Percentiles rank a stretch among this genome's conserved stretches.
These are phyloP conservation scores for Neogale vison DNA, from an alignment of 2,113 vertebrate species.

Conservation along the genomic window DNA sequence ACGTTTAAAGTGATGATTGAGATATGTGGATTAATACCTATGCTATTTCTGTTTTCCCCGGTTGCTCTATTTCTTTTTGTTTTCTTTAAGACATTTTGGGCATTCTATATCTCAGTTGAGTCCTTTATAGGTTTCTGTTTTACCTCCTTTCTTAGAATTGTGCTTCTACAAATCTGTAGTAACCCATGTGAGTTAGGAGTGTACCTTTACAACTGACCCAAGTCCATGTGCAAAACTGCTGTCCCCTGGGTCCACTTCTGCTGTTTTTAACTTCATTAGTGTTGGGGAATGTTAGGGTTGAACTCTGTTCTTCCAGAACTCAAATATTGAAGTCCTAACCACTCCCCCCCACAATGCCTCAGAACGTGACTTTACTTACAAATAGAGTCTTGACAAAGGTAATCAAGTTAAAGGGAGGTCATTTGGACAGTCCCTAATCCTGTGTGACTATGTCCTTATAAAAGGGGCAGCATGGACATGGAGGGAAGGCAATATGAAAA, in stretches of 20 bases:
- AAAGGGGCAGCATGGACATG: background rate
- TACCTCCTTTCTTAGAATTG: background rate
- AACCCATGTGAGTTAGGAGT: background rate
- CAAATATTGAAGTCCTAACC: too few relatives aligned
- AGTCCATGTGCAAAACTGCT: accelerated
- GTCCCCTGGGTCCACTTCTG: background rate
- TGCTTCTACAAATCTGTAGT: background rate
- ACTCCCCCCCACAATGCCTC: background rate
- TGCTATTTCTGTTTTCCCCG: background rate
- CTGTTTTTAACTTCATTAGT: background rate
- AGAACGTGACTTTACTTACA: background rate
- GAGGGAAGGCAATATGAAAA: background rate
- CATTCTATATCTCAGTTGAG: background rate
- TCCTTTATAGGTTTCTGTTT: background rate
- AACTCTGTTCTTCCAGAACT: background rate
- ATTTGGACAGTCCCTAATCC: too few relatives aligned
- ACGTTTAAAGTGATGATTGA: background rate
- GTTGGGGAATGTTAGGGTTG: background rate
- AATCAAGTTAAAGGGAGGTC: background rate
- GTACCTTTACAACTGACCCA: background rate
- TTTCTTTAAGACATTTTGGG: background rate
- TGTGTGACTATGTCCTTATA: too few relatives aligned
- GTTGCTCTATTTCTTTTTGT: background rate
- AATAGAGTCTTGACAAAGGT: background rate
- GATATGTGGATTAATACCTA: background rate